Evolutionary conservation across 2,888 invertebrate genomes (phyloP), one percentile per base, ranked within the genome.

Genomic region (Phorcus lineatus): DNA sequence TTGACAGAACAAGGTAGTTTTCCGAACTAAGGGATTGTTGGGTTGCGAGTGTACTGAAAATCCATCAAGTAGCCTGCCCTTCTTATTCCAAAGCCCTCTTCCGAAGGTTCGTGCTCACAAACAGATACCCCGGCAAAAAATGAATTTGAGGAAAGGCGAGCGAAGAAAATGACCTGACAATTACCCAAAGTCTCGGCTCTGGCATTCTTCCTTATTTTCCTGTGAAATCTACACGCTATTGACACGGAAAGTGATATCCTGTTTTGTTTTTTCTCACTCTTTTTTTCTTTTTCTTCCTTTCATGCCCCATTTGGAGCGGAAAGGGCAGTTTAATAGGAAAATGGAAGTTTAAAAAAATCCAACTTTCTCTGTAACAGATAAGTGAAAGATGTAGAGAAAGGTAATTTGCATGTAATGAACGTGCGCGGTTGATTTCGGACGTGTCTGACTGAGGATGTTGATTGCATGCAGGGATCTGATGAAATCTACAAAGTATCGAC

Each of bases 161-260:
- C 28, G 40, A 36, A 36, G 70, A 70, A 70, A 70, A 70, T 36
- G 70, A 70, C 70, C 36, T 70, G 70, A 70, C 70, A 70, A 70
- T 70, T 70, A 70, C 70, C 70, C n/a, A 31, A 17, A 40, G 31
- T 36, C 70, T 36, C 70, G 70, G 70, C 31, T 70, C 40, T 70
- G 70, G 70, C 31, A 70, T 70, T 70, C 70, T 70, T 70, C 36
- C 70, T 70, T 70, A 70, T 70, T 31, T 70, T 40, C 11, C 70
- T 31, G 70, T 70, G 70, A 70, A 70, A 70, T 70, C 70, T 70
- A 70, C 70, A 70, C 70, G 70, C 70, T 70, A 70, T 70, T 19
- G 70, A 70, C 70, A 70, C 70, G 70, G 40, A 70, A 70, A 31
- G 40, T 70, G 40, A 70, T 70, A 70, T 36, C 70, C 28, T 40